A percentile compares a stretch with the other conserved stretches of the same genome.
These are phyloP conservation scores for Leptinotarsa peninsularis DNA, from an alignment of 2,888 invertebrate species.

Conservation along the genomic window DNA sequence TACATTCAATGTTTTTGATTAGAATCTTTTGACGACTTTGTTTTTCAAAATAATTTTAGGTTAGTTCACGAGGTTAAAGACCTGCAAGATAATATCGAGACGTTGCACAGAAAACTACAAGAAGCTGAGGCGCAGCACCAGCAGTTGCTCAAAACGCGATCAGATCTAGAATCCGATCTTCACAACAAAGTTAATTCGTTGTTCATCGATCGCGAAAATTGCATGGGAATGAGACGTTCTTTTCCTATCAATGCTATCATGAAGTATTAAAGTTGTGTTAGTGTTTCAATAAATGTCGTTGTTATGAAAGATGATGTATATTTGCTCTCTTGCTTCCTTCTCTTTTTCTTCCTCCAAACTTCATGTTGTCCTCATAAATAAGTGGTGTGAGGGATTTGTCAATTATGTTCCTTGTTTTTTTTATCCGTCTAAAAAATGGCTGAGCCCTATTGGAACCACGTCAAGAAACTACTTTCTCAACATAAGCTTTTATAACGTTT, in stretches of 20 bases:
- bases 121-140: conserved; percentile 89
- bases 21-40: not conserved
- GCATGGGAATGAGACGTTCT: conserved; percentile 89
- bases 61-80: conserved; percentile 89
- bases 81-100: conserved; percentile 84
- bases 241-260: conserved; percentile 90
- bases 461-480: no score
- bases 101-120: conserved; percentile 83
- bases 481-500: no score
- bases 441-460: no score
- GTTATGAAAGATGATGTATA: no score
- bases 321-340: no score
- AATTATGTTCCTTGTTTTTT: no score
- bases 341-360: no score
- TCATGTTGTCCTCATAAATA: no score
- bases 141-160: conserved; percentile 83
- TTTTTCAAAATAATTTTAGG: conserved; percentile 23
- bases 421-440: no score
- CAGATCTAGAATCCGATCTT: conserved; percentile 87
- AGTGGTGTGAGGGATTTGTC: no score
- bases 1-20: no score
- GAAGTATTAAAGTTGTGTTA: conserved; percentile 70
- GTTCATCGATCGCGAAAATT: conserved; percentile 95
- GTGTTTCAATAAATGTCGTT: not conserved
- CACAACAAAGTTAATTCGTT: conserved; percentile 88